Base-by-base conservation (phyloP, 92 coral and sea anemone genomes). In the Porites lobata region DNA sequence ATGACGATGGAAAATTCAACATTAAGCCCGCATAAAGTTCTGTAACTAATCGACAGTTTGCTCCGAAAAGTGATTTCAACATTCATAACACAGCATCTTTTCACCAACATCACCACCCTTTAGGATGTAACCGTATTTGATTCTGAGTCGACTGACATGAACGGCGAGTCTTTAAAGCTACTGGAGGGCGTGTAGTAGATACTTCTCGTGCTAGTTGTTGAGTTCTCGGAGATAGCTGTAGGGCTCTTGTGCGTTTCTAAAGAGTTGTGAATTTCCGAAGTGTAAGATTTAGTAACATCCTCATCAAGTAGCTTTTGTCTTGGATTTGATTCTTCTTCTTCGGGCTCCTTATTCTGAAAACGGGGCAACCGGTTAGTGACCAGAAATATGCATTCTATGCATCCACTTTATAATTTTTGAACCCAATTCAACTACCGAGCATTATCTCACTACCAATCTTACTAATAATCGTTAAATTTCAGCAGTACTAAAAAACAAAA, bases 151-250 rank as follows among this genome's bases (percentile, higher is more conserved):
- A 54, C 59, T 70, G 86, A 51, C 15, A 24, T 72, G 57, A 11
- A 19, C 57, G 78, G 32, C 71, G 69, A 70, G 15, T 82, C 86
- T 15, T 9, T 59, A 13, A 82, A 29, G 54, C 86, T 82, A 9
- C 86, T 82, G 3, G 78, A 32, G 13, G 86, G 86, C 2, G 86
- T 82, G 78, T 69, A 82, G 50, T 82, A 82, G 8, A 82, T 58
- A 11, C 86, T 82, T n/a, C 54, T 82, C 8, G 78, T 57, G 17
- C 86, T 82, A 70, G 66, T 56, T 57, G 65, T 19, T 8, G 86
- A 82, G 26, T 19, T 64, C 15, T 72, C 69, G 6, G 57, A 38
- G 14, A 17, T 8, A 7, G 19, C 26, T 20, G 76, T n/a, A 52
- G 8, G 51, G 12, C 1, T 59, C 47, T 12, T 24, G 32, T 11